Evolutionary conservation across 2,888 invertebrate genomes (phyloP).

Genomic region (Lottia gigantea): DNA sequence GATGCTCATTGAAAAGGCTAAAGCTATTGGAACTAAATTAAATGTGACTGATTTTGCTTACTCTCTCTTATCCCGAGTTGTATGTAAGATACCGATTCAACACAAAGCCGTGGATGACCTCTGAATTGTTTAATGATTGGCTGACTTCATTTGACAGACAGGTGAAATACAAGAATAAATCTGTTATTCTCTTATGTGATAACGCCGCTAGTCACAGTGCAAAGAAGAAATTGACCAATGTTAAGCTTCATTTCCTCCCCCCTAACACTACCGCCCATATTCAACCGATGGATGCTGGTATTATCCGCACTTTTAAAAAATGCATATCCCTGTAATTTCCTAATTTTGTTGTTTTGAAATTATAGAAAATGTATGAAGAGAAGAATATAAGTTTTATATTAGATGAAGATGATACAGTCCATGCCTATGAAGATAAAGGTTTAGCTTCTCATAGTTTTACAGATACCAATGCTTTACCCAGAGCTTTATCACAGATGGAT

Average conservation of each 20-base stretch:
- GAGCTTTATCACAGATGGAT: constrained; percentile 82
- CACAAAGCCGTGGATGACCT: constrained; percentile 11
- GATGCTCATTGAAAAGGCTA: no score
- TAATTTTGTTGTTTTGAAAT: constrained; percentile 14
- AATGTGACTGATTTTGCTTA: no score
- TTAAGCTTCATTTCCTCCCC: constrained; percentile 20
- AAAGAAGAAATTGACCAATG: not conserved
- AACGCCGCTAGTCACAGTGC: not conserved
- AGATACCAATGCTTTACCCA: constrained; percentile 72
- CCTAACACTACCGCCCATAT: constrained; percentile 20
- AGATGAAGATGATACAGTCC: constrained; percentile 85
- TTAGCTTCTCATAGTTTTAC: constrained; percentile 75
- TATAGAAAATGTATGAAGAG: constrained; percentile 77
- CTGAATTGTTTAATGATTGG: constrained; percentile 7
- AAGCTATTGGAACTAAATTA: no score
- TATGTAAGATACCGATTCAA: not conserved
- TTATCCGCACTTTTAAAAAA: constrained; percentile 19
- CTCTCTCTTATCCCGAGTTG: not conserved
- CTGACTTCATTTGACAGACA: not conserved
- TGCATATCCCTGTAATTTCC: no score
- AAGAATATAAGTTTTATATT: constrained; percentile 79
- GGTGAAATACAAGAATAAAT: no score
- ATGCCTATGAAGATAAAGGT: constrained; percentile 75
- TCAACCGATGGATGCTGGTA: constrained; percentile 23
- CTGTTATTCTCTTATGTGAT: no score